Conservation (phyloP, 2,797 vertebrate genomes). For the Gila robusta region DNA sequence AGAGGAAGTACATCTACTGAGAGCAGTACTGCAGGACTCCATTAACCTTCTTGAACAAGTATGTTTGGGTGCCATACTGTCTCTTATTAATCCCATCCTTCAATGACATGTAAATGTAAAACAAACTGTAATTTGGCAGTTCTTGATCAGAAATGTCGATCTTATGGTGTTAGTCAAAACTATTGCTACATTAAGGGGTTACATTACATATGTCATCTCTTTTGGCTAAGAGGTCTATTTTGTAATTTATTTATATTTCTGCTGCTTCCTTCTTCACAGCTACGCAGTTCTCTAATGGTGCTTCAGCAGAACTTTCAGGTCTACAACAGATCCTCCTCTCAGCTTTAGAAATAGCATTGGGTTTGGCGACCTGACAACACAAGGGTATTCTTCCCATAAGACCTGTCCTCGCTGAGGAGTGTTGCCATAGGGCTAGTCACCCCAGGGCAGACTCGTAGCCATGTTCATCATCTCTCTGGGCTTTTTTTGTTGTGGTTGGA, state of each 20-base stretch:
- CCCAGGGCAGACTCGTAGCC: constrained; percentile 58
- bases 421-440: constrained; percentile 56
- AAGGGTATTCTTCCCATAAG: constrained; percentile 53
- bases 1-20: constrained; percentile 81
- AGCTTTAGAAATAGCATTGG: constrained; percentile 62
- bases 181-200: background rate
- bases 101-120: background rate
- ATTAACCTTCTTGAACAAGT: constrained; percentile 95
- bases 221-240: background rate
- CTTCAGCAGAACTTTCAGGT: constrained; percentile 92
- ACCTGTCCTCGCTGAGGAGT: constrained; percentile 56
- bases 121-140: background rate
- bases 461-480: constrained; percentile 52
- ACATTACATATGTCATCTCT: background rate
- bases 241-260: background rate
- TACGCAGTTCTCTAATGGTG: constrained; percentile 89
- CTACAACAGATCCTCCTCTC: constrained; percentile 80
- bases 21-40: constrained; percentile 89
- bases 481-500: constrained; percentile 54
- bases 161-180: background rate
- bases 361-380: constrained; percentile 42
- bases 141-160: background rate
- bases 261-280: constrained; percentile 74
- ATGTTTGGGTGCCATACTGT: constrained; percentile 35
- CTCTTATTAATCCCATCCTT: background rate